phyloP scores from a whole-genome alignment of 2,888 invertebrate genomes.

The Nephrocerus scutellatus region DNA sequence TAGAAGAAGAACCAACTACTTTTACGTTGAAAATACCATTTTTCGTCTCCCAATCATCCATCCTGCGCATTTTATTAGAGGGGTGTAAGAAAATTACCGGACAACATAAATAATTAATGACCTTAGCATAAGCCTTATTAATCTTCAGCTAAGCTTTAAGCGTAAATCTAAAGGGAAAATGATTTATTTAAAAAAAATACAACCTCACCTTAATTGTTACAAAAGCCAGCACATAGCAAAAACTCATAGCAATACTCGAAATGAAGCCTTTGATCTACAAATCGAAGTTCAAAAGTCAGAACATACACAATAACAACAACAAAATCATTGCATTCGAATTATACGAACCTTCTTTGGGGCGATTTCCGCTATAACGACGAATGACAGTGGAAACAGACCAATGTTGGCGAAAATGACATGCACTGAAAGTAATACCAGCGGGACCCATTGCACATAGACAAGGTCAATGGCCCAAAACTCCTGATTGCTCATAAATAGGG shows the following conservation, averaged over 20 bases:
- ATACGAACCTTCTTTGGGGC: slow-evolving; percentile 33
- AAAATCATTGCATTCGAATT: not conserved
- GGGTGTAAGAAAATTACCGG: no score
- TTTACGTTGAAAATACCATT: no score
- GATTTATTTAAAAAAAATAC: no score
- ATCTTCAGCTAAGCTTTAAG: no score
- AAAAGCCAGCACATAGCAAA: slow-evolving; percentile 17
- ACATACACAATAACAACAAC: not conserved
- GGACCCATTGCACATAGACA: slow-evolving; percentile 27
- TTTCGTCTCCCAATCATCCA: no score
- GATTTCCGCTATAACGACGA: slow-evolving; percentile 35
- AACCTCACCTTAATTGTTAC: slow-evolving; percentile 19
- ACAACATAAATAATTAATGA: no score
- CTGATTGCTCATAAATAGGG: slow-evolving; percentile 20
- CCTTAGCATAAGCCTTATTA: no score
- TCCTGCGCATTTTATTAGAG: no score
- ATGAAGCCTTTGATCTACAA: slow-evolving; percentile 14
- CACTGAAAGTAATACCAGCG: slow-evolving; percentile 27
- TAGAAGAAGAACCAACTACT: no score
- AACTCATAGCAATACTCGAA: slow-evolving; percentile 9
- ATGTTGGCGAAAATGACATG: slow-evolving; percentile 33
- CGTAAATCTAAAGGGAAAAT: no score
- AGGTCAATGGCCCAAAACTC: slow-evolving; percentile 15
- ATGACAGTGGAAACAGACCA: slow-evolving; percentile 36
- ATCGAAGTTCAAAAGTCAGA: not conserved